phyloP scores from a whole-genome alignment of 2,888 invertebrate genomes.

The Athalia cordata region DNA sequence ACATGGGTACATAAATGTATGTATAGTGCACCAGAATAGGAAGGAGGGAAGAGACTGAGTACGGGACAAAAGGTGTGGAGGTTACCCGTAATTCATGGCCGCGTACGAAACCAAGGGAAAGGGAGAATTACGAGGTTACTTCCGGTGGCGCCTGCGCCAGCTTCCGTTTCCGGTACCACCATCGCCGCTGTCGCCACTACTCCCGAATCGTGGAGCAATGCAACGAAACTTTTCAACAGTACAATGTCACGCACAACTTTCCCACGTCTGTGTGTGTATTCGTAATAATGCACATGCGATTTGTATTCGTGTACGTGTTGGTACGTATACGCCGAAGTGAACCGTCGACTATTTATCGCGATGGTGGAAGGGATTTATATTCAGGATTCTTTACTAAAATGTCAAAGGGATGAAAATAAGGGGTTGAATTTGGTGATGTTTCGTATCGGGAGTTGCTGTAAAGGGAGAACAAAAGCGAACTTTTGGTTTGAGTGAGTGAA shows the following conservation, averaged over 20 bases:
- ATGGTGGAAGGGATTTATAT: too few species aligned
- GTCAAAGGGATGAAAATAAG: too few species aligned
- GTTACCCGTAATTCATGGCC: conserved; percentile 38
- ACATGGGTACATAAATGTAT: neutral
- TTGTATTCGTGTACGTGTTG: neutral
- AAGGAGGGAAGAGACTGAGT: conserved; percentile 31
- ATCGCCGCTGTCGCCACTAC: conserved; percentile 48
- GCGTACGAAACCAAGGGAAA: conserved; percentile 56
- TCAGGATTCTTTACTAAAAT: too few species aligned
- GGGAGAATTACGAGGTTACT: conserved; percentile 73
- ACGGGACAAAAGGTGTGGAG: conserved; percentile 53
- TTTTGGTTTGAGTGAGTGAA: conserved; percentile 23
- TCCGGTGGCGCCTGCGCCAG: conserved; percentile 73
- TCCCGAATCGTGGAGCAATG: conserved; percentile 51
- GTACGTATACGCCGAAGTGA: too few species aligned
- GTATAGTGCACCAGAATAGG: conserved; percentile 28
- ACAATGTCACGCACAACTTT: conserved; percentile 69
- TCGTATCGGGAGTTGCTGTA: conserved; percentile 6
- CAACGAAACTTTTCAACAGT: conserved; percentile 63
- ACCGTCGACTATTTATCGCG: too few species aligned
- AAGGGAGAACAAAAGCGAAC: neutral
- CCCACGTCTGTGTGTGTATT: conserved; percentile 59
- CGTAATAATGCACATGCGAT: neutral
- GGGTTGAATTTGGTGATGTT: neutral
- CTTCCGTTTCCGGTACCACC: conserved; percentile 71